Base-by-base conservation (phyloP, 1,140 invertebrate genomes). In the Sycobia sp. region DNA sequence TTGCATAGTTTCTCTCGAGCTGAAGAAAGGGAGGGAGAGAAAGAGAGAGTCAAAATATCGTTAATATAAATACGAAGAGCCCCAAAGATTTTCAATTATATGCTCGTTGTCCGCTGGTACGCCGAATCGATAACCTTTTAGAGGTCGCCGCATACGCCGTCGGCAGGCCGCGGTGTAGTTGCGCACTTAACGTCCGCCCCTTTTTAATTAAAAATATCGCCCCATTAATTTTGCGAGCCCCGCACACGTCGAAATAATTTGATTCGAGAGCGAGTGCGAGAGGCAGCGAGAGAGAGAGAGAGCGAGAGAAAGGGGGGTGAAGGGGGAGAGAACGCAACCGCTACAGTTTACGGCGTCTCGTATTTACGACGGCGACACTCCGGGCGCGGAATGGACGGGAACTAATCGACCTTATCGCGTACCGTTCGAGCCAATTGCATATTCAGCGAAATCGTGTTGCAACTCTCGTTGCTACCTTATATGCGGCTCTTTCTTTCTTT, bases 191-290 rank as follows among this genome's bases (percentile, higher is more conserved):
- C n/a, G n/a, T n/a, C n/a, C n/a, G n/a, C n/a, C n/a, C n/a, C n/a
- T 53, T 51, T 43, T 53, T 36, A 61, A 61, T 53, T 43, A 61
- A 53, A 53, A 51, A 53, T 25, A 38, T 23, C 49, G 46, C n/a
- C n/a, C 41, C 38, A 61, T 61, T 39, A 43, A 50, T 53, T 44
- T 60, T 51, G 34, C 29, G 38, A 18, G n/a, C n/a, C n/a, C n/a
- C n/a, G n/a, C 16, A 22, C 47, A 32, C 36, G 49, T 53, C 49
- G 50, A 43, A 60, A 61, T 61, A 61, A 61, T 61, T 61, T 29
- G 22, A 18, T n/a, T 2, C 13, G 10, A 14, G 9, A 11, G 39
- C 20, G 29, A 8, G n/a, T 2, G 51, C 7, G 51, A 20, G 50
- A 1, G 50, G 2, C 18, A 16, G 39, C 4, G n/a, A 20, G n/a